Conservation (phyloP, 2,113 vertebrate species). For the Lampris megalopsis region DNA sequence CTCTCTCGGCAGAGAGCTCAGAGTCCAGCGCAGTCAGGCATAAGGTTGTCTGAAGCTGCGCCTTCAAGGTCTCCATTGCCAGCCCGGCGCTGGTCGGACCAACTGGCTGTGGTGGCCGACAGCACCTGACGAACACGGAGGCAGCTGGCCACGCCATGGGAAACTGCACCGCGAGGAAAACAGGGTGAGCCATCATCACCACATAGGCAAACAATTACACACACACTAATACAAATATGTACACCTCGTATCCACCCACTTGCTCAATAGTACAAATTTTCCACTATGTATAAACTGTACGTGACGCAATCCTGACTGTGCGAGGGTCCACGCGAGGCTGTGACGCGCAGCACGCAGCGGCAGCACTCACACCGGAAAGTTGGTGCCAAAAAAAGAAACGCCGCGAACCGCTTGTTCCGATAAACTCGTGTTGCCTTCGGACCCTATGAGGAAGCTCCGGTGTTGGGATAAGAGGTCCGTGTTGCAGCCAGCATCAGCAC, state of each 20-base stretch:
- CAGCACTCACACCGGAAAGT: no score
- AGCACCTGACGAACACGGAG: background rate
- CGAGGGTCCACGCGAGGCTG: no score
- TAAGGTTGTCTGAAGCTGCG: background rate
- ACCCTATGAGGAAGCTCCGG: constrained; percentile 23
- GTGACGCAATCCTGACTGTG: no score
- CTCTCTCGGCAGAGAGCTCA: constrained; percentile 21
- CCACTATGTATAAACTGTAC: no score
- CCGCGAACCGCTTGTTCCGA: no score
- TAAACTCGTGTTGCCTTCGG: background rate
- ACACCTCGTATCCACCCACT: background rate
- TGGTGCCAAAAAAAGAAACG: no score
- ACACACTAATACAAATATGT: background rate
- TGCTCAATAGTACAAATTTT: background rate
- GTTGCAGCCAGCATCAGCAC: background rate
- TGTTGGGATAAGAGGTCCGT: background rate
- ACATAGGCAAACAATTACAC: background rate
- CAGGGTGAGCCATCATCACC: constrained; percentile 43
- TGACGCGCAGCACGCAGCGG: no score
- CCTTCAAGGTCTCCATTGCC: background rate
- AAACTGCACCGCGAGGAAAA: constrained; percentile 54
- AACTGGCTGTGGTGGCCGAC: background rate
- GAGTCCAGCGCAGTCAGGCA: constrained; percentile 7
- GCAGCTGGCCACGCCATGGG: constrained; percentile 58
- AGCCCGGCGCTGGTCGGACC: background rate